Evolutionary conservation across 2,888 invertebrate genomes (phyloP).

Genomic region (Drosophila diplacantha): DNA sequence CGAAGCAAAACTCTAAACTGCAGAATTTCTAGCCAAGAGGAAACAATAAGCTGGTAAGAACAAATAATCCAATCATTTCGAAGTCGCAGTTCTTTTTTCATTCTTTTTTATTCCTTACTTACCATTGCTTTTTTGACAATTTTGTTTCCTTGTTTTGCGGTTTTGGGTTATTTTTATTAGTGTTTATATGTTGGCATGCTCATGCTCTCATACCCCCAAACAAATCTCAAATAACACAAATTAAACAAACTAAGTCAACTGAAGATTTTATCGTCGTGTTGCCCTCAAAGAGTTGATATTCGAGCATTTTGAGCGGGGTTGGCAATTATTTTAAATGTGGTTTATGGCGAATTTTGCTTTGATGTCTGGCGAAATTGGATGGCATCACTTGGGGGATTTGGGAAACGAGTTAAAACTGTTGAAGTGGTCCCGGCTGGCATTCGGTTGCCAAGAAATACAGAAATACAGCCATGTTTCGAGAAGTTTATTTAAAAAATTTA

Average conservation of each 20-base stretch:
- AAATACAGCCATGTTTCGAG: neutral
- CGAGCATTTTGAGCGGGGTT: neutral
- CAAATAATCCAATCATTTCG: conserved; percentile 23
- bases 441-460: conserved; percentile 13
- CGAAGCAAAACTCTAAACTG: neutral
- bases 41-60: conserved; percentile 16
- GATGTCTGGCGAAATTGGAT: conserved; percentile 29
- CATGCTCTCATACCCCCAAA: neutral
- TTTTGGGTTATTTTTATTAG: conserved; percentile 12
- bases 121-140: neutral
- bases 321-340: conserved; percentile 40
- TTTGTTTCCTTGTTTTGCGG: neutral
- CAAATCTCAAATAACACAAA: conserved; percentile 26
- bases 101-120: neutral
- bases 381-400: conserved; percentile 11
- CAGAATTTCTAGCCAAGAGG: neutral
- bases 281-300: conserved; percentile 19
- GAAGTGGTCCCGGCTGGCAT: conserved; percentile 2
- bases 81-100: conserved; percentile 2
- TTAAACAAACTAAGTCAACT: conserved; percentile 5
- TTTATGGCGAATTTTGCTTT: conserved; percentile 31
- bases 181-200: neutral
- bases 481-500: conserved; percentile 8
- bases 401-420: conserved; percentile 16
- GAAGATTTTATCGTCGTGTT: conserved; percentile 3